Conservation (phyloP, 1,140 invertebrate species). For the Orchestia grillus region DNA sequence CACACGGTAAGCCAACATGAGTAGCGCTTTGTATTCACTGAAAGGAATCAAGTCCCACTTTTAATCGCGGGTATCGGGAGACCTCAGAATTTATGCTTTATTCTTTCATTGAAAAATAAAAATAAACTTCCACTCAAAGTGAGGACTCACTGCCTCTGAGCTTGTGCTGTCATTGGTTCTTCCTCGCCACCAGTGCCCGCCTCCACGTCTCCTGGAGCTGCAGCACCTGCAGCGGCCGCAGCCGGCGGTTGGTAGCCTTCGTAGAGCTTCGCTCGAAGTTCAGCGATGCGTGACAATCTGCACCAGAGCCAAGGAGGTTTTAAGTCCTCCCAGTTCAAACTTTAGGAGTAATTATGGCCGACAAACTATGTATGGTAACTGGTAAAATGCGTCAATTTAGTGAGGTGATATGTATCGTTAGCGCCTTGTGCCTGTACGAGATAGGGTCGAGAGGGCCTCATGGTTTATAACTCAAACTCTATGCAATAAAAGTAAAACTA, state of each 20-base stretch:
- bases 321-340: no score
- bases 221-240: constrained; percentile 57
- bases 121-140: background rate
- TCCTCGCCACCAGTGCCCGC: constrained; percentile 61
- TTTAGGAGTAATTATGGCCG: no score
- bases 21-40: no score
- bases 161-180: constrained; percentile 64
- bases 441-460: no score
- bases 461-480: no score
- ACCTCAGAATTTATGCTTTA: background rate
- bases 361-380: no score
- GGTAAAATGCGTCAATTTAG: no score
- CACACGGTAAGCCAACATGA: background rate
- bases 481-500: no score
- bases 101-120: background rate
- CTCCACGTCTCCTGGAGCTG: constrained; percentile 61
- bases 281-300: constrained; percentile 64
- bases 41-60: background rate
- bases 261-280: constrained; percentile 63
- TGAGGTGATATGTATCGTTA: no score
- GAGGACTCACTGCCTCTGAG: constrained; percentile 63
- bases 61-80: background rate
- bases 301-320: background rate
- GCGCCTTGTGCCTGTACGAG: no score
- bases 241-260: constrained; percentile 61